A percentile compares a stretch with the other conserved stretches of the same genome.
These are phyloP conservation scores for Hydrochoerus hydrochaeris DNA, from an alignment of 2,113 vertebrate genomes.

Conservation along the genomic window DNA sequence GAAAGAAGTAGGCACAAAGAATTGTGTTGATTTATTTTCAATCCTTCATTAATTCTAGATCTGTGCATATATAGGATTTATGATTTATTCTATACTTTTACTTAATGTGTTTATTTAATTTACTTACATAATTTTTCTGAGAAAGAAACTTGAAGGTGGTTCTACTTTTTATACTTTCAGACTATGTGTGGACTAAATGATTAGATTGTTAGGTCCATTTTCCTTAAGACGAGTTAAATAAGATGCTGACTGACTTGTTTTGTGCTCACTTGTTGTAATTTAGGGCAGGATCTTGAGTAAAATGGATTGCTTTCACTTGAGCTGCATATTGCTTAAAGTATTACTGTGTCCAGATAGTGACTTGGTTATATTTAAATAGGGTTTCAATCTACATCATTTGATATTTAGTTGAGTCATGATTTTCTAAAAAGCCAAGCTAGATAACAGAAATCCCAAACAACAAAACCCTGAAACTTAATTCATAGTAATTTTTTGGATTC, in stretches of 20 bases:
- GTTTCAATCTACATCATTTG: neutral
- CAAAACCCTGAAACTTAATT: neutral
- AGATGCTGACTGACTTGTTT: neutral
- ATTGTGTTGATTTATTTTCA: neutral
- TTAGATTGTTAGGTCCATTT: constrained; percentile 18
- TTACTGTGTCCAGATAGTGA: neutral
- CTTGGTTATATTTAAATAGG: constrained; percentile 9
- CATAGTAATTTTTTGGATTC: neutral
- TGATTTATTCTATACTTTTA: constrained; percentile 2
- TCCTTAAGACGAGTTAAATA: neutral
- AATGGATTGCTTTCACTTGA: constrained; percentile 2
- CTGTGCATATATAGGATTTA: neutral
- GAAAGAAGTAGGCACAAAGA: neutral
- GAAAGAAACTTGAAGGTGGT: neutral
- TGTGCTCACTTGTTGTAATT: neutral
- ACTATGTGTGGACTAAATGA: neutral
- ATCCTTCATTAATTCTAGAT: neutral
- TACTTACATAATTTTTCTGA: neutral
- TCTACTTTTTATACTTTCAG: constrained; percentile 25
- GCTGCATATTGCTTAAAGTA: constrained; percentile 7
- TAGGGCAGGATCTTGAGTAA: neutral
- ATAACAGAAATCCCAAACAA: neutral
- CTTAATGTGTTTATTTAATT: neutral
- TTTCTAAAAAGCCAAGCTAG: constrained; percentile 26
- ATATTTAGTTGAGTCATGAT: neutral